Evolutionary conservation across 1,140 invertebrate genomes (phyloP), one percentile per base, ranked within the genome.

Genomic region (Drosophila ironensis): DNA sequence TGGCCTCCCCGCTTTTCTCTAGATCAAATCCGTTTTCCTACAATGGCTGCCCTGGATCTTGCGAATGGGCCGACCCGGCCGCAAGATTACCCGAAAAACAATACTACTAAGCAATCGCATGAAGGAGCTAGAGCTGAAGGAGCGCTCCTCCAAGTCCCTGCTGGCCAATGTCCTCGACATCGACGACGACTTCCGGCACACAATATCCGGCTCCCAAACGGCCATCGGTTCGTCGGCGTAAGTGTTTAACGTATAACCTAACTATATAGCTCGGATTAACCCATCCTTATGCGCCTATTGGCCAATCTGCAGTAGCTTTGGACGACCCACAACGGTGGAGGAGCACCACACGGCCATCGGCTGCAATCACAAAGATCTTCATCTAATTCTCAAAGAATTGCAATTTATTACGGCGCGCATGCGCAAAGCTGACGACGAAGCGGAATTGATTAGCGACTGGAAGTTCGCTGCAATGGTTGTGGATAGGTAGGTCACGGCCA

Each of bases 401-500:
- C 95, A 97, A 88, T 98, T 98, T 91, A 98, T 99, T 84, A 98
- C 97, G 8, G 93, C 93, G 74, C 93, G 96, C 63, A 96, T 98
- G 94, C 94, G 95, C 84, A 97, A 97, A 89, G 94, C 95, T 44
- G 97, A 98, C 81, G 95, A 97, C 70, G 95, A 96, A 80, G 94
- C 95, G n/a, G 96, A 98, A 87, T 92, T 97, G 38, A 97, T 97
- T 64, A 96, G 94, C 90, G 98, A 99, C 90, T 99, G 98, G 98
- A 99, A 99, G 91, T 99, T 99, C 91, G 98, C 98, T 47, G 98
- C 98, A 66, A 97, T 99, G 97, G 98, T 99, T 76, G 97, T 99
- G 82, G 98, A 99, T 92, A 94, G 94, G 94, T 94, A 64, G 68
- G 84, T n/a, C n/a, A n/a, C n/a, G n/a, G n/a, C n/a, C n/a, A n/a